Base-by-base conservation (phyloP, 2,797 vertebrate species). In the Xerus rutilus region DNA sequence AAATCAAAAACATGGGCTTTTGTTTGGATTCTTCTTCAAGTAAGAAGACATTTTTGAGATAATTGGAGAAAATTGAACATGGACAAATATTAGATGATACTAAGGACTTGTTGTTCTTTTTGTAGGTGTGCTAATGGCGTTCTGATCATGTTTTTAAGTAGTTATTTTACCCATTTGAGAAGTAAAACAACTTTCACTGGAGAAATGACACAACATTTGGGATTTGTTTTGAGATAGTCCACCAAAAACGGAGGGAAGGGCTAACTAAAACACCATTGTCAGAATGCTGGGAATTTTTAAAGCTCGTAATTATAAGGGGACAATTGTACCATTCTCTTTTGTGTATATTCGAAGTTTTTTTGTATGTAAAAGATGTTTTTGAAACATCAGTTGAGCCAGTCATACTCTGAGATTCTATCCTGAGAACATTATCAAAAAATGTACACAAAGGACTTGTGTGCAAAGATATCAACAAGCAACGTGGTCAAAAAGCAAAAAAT, bases 391-490 rank as follows among this genome's bases (percentile, higher is more conserved):
- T 82, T 82, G 39, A 65, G n/a, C 30, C 25, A 54, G 32, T 86
- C 17, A 73, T 76, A 57, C 59, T 88, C 49, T 82, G 54, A 47
- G 39, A 74, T 83, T 81, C 72, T 74, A 30, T 30, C 32, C 52
- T 47, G 7, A 91, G n/a, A n/a, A 89, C 89, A 92, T 87, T 52
- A 87, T 47, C 52, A 49, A 78, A 86, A 86, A 54, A 91, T 30
- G 0, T 65, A 62, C 21, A 65, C n/a, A 67, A 94, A 89, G 91
- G 62, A 91, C 82, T 67, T 77, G 91, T 18, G 10, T 35, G 83
- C 14, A 95, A 79, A 89, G 14, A 64, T 59, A 93, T 49, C 64
- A 90, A 82, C 12, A 67, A 93, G 45, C 88, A 96, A 94, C 54
- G 64, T 54, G 18, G 21, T 62, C 14, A 65, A 35, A 85, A 89